phyloP scores from a whole-genome alignment of 2,113 vertebrate species.

The Platichthys stellatus region DNA sequence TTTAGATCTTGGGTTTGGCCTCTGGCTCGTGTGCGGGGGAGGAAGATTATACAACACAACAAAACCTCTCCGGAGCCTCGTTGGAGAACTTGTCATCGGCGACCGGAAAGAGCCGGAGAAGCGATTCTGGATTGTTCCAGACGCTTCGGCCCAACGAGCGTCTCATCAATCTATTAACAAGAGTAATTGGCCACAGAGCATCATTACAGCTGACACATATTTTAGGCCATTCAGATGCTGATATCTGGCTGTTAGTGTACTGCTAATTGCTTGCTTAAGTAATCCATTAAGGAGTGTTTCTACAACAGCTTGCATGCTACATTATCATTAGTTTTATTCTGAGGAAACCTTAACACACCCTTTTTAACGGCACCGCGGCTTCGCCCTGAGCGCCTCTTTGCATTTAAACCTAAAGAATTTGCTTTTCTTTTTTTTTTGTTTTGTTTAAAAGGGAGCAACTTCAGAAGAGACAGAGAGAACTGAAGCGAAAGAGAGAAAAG shows the following conservation, averaged over 20 bases:
- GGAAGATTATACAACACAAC: not conserved
- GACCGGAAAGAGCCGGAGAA: not conserved
- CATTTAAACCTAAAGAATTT: constrained; percentile 86
- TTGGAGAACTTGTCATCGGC: not conserved
- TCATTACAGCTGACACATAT: constrained; percentile 64
- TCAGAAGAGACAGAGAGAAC: constrained; percentile 70
- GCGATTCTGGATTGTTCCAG: constrained; percentile 11
- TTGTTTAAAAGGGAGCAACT: constrained; percentile 51
- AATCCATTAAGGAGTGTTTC: constrained; percentile 75
- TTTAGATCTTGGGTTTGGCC: constrained; percentile 16
- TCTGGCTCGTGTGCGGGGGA: not conserved
- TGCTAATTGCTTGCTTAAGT: constrained; percentile 76
- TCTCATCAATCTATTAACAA: constrained; percentile 54
- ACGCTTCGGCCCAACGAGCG: constrained; percentile 14
- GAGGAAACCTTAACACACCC: constrained; percentile 70
- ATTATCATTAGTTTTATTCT: constrained; percentile 77
- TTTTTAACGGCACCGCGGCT: constrained; percentile 55
- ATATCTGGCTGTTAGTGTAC: constrained; percentile 67
- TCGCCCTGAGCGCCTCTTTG: constrained; percentile 60
- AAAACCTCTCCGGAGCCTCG: constrained; percentile 9
- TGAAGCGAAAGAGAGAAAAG: constrained; percentile 70
- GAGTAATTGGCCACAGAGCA: constrained; percentile 48
- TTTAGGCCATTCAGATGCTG: constrained; percentile 62
- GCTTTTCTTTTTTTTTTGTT: constrained; percentile 8
- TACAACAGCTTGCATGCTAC: constrained; percentile 69